Evolutionary conservation across 2,113 vertebrate genomes (phyloP), one percentile per base, ranked within the genome.

Genomic region (Bujurquina vittata): DNA sequence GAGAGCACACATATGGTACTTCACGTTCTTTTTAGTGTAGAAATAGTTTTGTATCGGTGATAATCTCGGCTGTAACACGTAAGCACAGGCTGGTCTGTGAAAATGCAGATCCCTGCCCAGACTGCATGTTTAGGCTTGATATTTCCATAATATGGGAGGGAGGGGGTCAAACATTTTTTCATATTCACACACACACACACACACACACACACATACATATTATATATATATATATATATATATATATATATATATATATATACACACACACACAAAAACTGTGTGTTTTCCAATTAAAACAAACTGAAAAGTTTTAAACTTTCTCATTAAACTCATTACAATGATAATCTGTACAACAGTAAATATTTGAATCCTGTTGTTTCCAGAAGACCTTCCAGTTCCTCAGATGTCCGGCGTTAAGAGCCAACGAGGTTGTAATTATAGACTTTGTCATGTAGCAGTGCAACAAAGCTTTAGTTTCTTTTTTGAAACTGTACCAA

Each of bases 141-240:
- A 93, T 93, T 93, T 94, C 78, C 92, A 93, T 94, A 86, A 58
- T 88, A 80, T 35, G 33, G 33, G 33, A 1, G 7, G 33, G 6
- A 2, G 9, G 35, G 35, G 8, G 8, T 10, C 35, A 37, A 10
- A 60, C 49, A 90, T 93, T 94, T 93, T 81, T 90, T 84, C 90
- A 61, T 31, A 49, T 49, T 29, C 20, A 23, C 65, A 52, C 52
- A 69, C 12, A 93, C 92, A 83, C 62, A 93, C 20, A 23, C 65
- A 52, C 52, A 69, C 12, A 93, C 92, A 83, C 62, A 93, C n/a
- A n/a, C n/a, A n/a, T n/a, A n/a, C n/a, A n/a, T n/a, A n/a, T n/a
- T n/a, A n/a, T n/a, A n/a, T n/a, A n/a, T n/a, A n/a, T n/a, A n/a
- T n/a, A n/a, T n/a, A n/a, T n/a, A n/a, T n/a, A n/a, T n/a, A n/a